These are phyloP conservation scores for Heliconius nattereri DNA, from an alignment of 1,140 invertebrate species.

Conservation along the genomic window DNA sequence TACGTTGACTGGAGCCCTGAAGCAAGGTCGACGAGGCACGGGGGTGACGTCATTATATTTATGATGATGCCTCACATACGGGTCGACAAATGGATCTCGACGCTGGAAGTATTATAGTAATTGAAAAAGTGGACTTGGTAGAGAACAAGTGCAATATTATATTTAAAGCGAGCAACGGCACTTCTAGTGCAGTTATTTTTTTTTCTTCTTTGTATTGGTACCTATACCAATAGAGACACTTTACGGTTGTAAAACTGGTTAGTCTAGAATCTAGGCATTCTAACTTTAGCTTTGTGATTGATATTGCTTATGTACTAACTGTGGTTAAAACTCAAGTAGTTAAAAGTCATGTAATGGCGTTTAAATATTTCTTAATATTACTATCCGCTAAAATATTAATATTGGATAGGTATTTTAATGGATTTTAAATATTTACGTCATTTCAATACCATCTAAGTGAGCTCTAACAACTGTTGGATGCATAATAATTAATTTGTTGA, in stretches of 20 bases:
- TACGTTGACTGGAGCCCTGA: slow-evolving; percentile 54
- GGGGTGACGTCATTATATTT: slow-evolving; percentile 68
- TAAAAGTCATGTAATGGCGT: background rate
- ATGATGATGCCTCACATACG: slow-evolving; percentile 66
- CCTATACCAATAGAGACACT: background rate
- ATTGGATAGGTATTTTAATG: background rate
- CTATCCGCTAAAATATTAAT: background rate
- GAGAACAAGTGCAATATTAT: slow-evolving; percentile 34
- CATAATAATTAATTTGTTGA: background rate
- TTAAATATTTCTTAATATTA: background rate
- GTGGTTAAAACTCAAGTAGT: background rate
- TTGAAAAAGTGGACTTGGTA: slow-evolving; percentile 62
- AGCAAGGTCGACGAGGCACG: slow-evolving; percentile 57
- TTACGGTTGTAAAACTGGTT: slow-evolving; percentile 47
- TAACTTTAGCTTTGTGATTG: slow-evolving; percentile 7
- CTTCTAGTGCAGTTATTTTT: background rate
- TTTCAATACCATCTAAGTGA: background rate
- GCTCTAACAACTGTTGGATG: background rate
- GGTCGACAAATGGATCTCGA: slow-evolving; percentile 42
- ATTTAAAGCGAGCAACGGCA: background rate
- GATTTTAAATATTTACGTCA: background rate
- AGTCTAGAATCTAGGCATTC: slow-evolving; percentile 36
- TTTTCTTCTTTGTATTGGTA: too few species aligned
- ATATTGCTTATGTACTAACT: background rate
- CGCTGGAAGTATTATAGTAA: slow-evolving; percentile 59